phyloP scores from a whole-genome alignment of 2,113 vertebrate species.

The Rhabdomys dilectus region DNA sequence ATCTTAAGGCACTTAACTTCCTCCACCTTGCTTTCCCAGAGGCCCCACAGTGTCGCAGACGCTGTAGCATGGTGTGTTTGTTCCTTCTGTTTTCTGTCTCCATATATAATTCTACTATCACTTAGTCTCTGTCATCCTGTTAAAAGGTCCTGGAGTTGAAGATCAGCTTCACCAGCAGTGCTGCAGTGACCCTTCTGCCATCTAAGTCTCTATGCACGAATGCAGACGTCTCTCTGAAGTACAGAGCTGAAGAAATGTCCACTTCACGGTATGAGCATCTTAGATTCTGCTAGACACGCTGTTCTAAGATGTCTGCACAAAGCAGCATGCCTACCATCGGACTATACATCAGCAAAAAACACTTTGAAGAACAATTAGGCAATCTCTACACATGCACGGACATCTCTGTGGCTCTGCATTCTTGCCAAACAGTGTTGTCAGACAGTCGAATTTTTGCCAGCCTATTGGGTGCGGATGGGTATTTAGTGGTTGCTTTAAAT shows the following conservation, averaged over 20 bases:
- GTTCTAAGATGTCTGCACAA: neutral
- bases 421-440: neutral
- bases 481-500: neutral
- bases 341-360: neutral
- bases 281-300: neutral
- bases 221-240: neutral
- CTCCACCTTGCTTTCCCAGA: neutral
- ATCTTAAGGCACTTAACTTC: fast-evolving
- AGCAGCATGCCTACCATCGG: neutral
- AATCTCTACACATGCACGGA: neutral
- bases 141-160: neutral
- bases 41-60: neutral
- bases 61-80: neutral
- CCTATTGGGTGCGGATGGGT: neutral
- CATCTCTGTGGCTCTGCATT: neutral
- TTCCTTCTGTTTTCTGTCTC: neutral
- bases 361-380: constrained; percentile 1
- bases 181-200: neutral
- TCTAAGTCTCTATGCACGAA: no score
- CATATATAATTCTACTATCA: neutral
- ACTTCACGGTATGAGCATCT: fast-evolving
- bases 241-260: neutral
- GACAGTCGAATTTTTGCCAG: neutral
- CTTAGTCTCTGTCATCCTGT: no score
- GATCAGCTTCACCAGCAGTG: neutral